These are phyloP conservation scores for Cantharis lateralis DNA, from an alignment of 2,888 invertebrate species.

Conservation along the genomic window DNA sequence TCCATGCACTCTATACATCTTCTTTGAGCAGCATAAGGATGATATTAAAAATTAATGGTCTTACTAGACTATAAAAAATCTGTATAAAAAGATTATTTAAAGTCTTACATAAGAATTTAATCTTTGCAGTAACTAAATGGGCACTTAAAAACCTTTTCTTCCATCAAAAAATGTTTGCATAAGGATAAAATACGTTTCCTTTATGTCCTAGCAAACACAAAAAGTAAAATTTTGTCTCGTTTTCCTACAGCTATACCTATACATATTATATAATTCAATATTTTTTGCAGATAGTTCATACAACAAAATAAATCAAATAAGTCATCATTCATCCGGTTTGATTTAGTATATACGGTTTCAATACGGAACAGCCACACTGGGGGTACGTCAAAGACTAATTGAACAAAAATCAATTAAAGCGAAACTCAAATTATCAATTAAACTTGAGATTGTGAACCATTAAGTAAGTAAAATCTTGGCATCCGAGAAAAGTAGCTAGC, in stretches of 20 bases:
- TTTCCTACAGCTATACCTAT: neutral
- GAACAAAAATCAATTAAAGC: neutral
- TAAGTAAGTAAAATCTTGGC: slow-evolving; percentile 18
- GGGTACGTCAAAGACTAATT: neutral
- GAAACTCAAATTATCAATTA: neutral
- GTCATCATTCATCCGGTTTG: neutral
- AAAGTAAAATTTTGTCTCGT: neutral
- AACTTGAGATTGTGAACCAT: slow-evolving; percentile 7
- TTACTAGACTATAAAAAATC: neutral
- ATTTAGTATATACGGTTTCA: neutral
- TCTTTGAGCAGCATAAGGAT: neutral
- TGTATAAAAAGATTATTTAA: neutral
- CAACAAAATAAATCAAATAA: neutral
- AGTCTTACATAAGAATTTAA: neutral
- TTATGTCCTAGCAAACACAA: neutral
- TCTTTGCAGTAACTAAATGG: neutral
- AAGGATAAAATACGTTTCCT: neutral
- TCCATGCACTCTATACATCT: neutral
- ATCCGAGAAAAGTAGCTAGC: slow-evolving; percentile 7
- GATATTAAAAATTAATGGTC: neutral
- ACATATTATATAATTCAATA: neutral
- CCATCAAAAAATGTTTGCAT: neutral
- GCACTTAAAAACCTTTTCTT: neutral
- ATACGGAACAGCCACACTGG: neutral
- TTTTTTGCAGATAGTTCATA: neutral